A percentile compares a stretch with the other conserved stretches of the same genome.
phyloP scores from a whole-genome alignment of 1,140 invertebrate species.

The Ridgeia piscesae region DNA sequence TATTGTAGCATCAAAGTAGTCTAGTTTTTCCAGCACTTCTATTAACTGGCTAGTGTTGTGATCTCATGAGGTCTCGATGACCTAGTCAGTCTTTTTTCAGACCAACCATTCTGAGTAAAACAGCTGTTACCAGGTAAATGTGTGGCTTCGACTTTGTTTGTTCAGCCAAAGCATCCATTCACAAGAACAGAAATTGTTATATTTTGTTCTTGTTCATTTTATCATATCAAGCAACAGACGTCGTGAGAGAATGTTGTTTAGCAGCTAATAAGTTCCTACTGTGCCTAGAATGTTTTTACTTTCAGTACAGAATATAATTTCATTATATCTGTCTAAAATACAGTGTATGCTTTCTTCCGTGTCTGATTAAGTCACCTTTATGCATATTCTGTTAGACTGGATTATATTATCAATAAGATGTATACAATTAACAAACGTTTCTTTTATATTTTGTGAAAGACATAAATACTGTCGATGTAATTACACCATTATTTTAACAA shows the following conservation, averaged over 20 bases:
- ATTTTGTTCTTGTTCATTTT: not conserved
- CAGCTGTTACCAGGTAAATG: not conserved
- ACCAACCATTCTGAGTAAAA: too few relatives aligned
- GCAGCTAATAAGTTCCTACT: not conserved
- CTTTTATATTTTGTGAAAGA: too few relatives aligned
- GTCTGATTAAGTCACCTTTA: not conserved
- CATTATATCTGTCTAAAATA: not conserved
- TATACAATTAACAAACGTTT: too few relatives aligned
- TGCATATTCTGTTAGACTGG: not conserved
- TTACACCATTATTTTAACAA: not conserved
- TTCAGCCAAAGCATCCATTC: not conserved
- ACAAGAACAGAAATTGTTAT: not conserved
- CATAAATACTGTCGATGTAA: not conserved
- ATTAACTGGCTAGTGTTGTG: too few relatives aligned
- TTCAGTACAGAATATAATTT: not conserved
- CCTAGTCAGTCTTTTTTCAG: too few relatives aligned
- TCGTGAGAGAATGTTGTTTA: too few relatives aligned
- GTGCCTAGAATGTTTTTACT: not conserved
- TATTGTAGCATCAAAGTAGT: not conserved
- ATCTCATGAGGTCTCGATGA: too few relatives aligned
- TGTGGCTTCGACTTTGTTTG: not conserved
- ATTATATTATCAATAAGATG: not conserved
- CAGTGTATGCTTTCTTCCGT: not conserved
- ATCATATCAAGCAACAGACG: not conserved
- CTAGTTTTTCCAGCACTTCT: too few relatives aligned